A percentile compares a stretch with the other conserved stretches of the same genome.
phyloP scores from a whole-genome alignment of 2,113 vertebrate species.

The Dasyprocta punctata region DNA sequence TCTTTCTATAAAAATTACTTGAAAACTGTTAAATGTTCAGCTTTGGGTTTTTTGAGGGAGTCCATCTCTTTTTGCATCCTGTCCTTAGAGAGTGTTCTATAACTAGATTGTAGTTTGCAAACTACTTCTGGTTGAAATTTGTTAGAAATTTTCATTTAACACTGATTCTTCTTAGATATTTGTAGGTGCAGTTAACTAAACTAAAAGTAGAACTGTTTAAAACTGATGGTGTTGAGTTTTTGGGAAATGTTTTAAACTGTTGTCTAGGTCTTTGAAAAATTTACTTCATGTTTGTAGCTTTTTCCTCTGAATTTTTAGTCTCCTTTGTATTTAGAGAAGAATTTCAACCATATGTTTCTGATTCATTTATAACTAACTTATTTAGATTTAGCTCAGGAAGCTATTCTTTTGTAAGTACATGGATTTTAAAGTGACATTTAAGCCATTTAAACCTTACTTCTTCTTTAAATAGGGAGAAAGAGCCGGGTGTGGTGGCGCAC shows the following conservation, averaged over 20 bases:
- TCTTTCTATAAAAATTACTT: constrained; percentile 71
- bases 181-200: constrained; percentile 50
- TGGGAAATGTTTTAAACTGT: constrained; percentile 43
- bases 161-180: constrained; percentile 26
- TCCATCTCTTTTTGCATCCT: constrained; percentile 32
- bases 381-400: constrained; percentile 67
- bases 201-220: constrained; percentile 36
- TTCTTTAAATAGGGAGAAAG: constrained; percentile 40
- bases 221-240: constrained; percentile 32
- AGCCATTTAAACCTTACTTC: constrained; percentile 31
- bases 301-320: constrained; percentile 40
- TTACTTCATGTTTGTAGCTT: constrained; percentile 35
- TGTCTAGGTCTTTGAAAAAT: constrained; percentile 56
- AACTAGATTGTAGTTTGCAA: constrained; percentile 56
- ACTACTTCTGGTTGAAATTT: constrained; percentile 40
- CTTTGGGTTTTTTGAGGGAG: background rate
- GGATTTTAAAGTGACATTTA: constrained; percentile 26
- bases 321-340: constrained; percentile 66
- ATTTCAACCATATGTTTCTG: constrained; percentile 73
- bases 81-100: constrained; percentile 5
- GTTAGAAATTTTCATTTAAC: constrained; percentile 48
- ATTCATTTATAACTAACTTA: constrained; percentile 71
- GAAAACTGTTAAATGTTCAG: constrained; percentile 31
- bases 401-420: constrained; percentile 62
- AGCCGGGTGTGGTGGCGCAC: no score